phyloP scores from a whole-genome alignment of 2,797 vertebrate species.

The Peromyscus aztecus region DNA sequence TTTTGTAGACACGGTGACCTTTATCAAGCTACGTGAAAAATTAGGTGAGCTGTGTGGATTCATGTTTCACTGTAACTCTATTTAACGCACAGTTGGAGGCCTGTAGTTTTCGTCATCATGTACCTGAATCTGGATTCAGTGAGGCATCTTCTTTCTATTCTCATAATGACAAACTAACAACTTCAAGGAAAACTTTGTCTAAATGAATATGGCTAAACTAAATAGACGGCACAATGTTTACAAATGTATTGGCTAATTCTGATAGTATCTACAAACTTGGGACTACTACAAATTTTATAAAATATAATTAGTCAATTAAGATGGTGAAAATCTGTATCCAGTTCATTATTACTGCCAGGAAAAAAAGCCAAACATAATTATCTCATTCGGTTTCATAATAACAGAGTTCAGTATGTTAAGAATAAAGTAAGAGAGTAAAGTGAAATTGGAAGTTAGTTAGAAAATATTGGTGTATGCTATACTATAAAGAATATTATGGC shows the following conservation, averaged over 20 bases:
- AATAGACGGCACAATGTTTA: background rate
- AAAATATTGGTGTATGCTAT: background rate
- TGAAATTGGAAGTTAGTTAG: background rate
- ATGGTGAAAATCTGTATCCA: background rate
- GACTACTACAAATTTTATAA: background rate
- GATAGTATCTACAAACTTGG: background rate
- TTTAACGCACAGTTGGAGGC: background rate
- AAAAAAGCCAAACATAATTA: background rate
- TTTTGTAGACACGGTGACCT: background rate
- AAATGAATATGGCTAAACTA: background rate
- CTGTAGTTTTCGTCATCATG: background rate
- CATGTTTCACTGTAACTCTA: background rate
- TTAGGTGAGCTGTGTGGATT: background rate
- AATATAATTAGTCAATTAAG: background rate
- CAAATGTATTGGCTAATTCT: background rate
- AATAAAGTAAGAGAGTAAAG: background rate
- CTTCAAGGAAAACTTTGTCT: background rate
- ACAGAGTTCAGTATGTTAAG: background rate
- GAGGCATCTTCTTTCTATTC: background rate
- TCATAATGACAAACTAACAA: background rate
- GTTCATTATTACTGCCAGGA: background rate
- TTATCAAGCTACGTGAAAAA: slow-evolving; percentile 36
- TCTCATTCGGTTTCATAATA: slow-evolving; percentile 1
- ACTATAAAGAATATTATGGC: background rate
- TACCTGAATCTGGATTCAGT: slow-evolving; percentile 50